Percentiles rank a stretch among this genome's conserved stretches.
phyloP scores from a whole-genome alignment of 1,140 invertebrate genomes.

The Mizuhopecten yessoensis region DNA sequence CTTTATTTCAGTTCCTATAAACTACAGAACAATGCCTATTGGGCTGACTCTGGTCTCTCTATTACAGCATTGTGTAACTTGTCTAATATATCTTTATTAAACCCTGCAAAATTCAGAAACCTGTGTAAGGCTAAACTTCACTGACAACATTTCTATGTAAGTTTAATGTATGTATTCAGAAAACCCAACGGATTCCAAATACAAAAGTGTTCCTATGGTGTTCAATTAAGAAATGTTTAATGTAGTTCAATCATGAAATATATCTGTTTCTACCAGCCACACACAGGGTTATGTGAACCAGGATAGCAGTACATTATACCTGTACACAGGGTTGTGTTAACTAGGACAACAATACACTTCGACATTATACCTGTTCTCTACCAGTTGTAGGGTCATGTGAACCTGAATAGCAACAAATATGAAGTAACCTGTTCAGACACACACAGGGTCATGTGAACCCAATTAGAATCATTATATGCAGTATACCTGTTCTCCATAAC shows the following conservation, averaged over 20 bases:
- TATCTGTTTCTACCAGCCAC: no score
- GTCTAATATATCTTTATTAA: no score
- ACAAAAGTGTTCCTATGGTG: no score
- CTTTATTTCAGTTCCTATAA: not conserved
- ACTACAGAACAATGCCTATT: not conserved
- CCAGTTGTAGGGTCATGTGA: not conserved
- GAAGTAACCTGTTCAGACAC: not conserved
- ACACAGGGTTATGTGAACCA: not conserved
- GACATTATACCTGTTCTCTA: not conserved
- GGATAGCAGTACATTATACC: not conserved
- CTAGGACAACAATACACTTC: not conserved
- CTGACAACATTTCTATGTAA: no score
- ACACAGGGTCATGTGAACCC: not conserved
- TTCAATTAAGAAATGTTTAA: no score
- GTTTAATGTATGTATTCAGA: no score
- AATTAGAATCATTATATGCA: not conserved
- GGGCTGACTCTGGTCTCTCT: not conserved
- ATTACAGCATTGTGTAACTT: no score
- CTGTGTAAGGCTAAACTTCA: no score
- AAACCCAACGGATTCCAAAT: no score
- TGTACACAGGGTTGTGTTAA: not conserved
- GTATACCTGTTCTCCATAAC: constrained; percentile 74
- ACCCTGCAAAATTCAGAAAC: no score
- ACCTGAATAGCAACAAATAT: not conserved
- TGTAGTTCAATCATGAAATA: no score